Evolutionary conservation across 2,888 invertebrate genomes (phyloP), one percentile per base, ranked within the genome.

Genomic region (Cecidostiba fungosa): DNA sequence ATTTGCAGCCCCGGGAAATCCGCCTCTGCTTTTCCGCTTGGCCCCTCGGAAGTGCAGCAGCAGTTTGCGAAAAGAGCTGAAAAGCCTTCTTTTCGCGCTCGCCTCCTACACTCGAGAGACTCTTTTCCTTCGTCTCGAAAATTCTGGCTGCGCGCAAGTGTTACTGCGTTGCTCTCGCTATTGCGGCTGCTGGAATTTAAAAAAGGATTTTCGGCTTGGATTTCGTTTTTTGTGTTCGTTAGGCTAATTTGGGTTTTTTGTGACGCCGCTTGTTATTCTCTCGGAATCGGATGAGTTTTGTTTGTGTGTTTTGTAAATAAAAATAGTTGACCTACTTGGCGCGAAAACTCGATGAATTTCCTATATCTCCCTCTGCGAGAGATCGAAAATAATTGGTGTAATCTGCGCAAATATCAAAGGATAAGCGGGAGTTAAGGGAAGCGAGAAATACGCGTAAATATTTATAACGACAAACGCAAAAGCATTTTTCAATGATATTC

Each of bases 1-100:
- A 84, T 84, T 84, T 84, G 84, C 73, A 82, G 76, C 36, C n/a
- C 72, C 43, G 59, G 69, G 43, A 77, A 83, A 83, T 73, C 84
- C 78, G 73, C 59, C 54, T 43, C 66, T 62, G 50, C 36, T 43
- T 79, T 77, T 79, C 59, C 69, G 69, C 36, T 36, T 23, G 69
- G 32, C n/a, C 29, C 59, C 47, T 62, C 73, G 83, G 62, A 69
- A 69, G 70, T 36, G 47, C 62, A 23, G 10, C n/a, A 32, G 62
- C 54, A 73, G 62, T 62, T 73, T 62, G 47, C 47, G 36, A 54
- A 69, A 59, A 73, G 73, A 73, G 78, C 62, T 73, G 47, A 23
- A 77, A 70, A 70, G 76, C 70, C 59, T 78, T 59, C 54, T 59
- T 59, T 59, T 59, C 54, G n/a, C 5, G 19, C 39, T 59, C 62